Base-by-base conservation (phyloP, 2,113 vertebrate genomes). In the Pseudorhombus dupliciocellatus region DNA sequence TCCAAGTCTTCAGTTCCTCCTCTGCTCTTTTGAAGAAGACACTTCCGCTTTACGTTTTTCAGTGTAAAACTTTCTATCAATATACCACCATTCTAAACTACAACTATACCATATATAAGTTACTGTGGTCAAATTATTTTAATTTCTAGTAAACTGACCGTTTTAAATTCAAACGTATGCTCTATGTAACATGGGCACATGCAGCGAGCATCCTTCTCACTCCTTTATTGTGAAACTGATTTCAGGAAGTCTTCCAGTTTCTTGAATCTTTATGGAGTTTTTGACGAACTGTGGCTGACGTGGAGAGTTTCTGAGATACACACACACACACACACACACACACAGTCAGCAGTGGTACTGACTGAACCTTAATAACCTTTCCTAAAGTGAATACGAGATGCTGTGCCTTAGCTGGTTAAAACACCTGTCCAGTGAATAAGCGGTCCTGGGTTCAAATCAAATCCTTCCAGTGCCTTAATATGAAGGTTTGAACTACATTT, bases 191-290 rank as follows among this genome's bases (percentile, higher is more conserved):
- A 0, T 14, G n/a, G 15, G 51, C 15, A 25, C 21, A 25, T 25
- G 12, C 7, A 15, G 24, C 51, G 16, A 12, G 15, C 26, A 26
- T 7, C 14, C 7, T 7, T 59, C 12, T 22, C 5, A 1, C 1
- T 14, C 25, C 34, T 78, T 78, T 79, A 75, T 83, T 83, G 5
- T 75, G 66, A 79, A 75, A 66, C 14, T 0, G 5, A 7, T 31
- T 0, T 0, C 24, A 11, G 31, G 48, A 77, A 30, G 26, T 50
- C 4, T 8, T 20, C 40, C 8, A 30, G 31, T 34, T 34, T 60
- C 15, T 31, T 56, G 5, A 20, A 6, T 48, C 2, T 20, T 71
- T 37, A 7, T 24, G 7, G 4, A 2, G 0, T 7, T 21, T 0
- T 46, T 54, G 24, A 54, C 15, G 52, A 24, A 26, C 21, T 7